Conservation (phyloP, 2,888 invertebrate species). For the Globia sparganii region DNA sequence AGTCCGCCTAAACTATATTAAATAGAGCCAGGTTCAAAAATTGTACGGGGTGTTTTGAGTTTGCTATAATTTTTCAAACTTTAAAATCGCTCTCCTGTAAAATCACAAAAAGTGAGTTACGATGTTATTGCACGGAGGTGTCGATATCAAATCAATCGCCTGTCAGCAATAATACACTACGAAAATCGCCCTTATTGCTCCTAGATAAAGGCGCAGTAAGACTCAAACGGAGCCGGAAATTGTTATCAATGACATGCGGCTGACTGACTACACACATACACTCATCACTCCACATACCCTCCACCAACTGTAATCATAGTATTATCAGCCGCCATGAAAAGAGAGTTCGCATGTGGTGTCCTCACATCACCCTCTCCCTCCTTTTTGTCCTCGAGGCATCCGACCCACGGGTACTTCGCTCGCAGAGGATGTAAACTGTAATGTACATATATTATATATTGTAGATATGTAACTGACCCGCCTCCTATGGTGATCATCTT, state of each 20-base stretch:
- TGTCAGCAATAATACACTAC: neutral
- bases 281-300: conserved; percentile 92
- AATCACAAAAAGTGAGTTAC: no score
- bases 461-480: conserved; percentile 92
- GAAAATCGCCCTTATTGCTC: neutral
- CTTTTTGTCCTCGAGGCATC: conserved; percentile 92
- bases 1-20: no score
- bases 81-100: no score
- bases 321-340: conserved; percentile 98
- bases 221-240: neutral
- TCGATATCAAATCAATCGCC: neutral
- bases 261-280: conserved; percentile 22
- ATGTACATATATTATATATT: conserved; percentile 41
- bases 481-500: conserved; percentile 99
- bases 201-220: neutral
- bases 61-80: no score
- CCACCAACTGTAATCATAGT: conserved; percentile 98
- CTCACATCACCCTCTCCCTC: conserved; percentile 75
- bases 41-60: no score
- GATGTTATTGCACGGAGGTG: no score
- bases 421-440: conserved; percentile 93
- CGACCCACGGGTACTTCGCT: conserved; percentile 98
- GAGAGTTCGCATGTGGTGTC: conserved; percentile 93
- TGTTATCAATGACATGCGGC: neutral
- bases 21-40: no score